These are phyloP conservation scores for Cotesia glomerata DNA, from an alignment of 1,140 invertebrate genomes.

Conservation along the genomic window DNA sequence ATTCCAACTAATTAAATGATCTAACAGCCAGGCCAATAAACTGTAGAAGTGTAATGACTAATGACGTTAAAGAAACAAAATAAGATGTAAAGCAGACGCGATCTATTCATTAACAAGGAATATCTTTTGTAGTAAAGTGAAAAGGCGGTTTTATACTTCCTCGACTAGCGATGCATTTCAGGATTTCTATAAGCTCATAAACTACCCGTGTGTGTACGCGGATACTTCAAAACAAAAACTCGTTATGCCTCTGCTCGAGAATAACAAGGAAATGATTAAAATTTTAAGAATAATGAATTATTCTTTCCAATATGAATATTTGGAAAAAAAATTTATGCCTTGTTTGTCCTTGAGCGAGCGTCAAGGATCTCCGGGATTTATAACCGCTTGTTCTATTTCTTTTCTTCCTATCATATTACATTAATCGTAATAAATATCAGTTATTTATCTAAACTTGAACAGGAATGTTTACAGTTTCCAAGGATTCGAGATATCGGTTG, in stretches of 20 bases:
- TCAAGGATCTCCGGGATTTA: background rate
- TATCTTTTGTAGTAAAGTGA: background rate
- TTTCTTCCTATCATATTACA: background rate
- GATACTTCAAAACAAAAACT: conserved; percentile 8
- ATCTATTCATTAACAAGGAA: background rate
- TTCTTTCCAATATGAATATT: background rate
- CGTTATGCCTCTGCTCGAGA: background rate
- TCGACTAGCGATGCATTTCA: background rate
- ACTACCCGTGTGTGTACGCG: background rate
- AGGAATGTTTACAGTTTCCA: background rate
- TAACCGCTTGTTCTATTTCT: background rate
- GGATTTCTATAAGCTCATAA: background rate
- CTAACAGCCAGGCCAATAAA: background rate
- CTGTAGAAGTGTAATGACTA: background rate
- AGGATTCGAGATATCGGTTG: background rate
- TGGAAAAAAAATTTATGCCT: background rate
- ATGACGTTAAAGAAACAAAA: too few species aligned
- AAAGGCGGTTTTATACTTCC: background rate
- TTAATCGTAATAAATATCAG: background rate
- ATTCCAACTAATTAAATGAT: background rate
- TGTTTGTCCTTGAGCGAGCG: background rate
- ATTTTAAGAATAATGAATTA: too few species aligned
- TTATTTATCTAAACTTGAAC: too few species aligned
- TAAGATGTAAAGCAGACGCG: background rate
- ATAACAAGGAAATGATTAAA: background rate